phyloP scores from a whole-genome alignment of 2,113 vertebrate genomes.

The Oostethus manadensis region DNA sequence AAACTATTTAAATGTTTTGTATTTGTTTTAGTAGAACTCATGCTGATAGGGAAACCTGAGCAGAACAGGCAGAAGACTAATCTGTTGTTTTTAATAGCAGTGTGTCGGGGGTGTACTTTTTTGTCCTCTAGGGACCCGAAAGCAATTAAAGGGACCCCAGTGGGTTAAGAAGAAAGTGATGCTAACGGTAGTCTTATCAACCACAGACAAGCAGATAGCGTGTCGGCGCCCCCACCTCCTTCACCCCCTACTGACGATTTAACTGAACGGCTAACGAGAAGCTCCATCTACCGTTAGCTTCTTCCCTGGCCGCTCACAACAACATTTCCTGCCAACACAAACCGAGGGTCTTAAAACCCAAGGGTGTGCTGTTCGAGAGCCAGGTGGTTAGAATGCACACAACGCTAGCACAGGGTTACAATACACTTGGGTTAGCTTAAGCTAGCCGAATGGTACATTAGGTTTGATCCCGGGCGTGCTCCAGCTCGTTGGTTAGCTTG shows the following conservation, averaged over 20 bases:
- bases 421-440: conserved; percentile 18
- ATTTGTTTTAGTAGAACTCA: too few species aligned
- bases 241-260: conserved; percentile 19
- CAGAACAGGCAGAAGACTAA: too few species aligned
- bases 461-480: not conserved
- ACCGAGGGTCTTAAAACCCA: not conserved
- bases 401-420: not conserved
- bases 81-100: too few species aligned
- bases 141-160: too few species aligned
- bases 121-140: too few species aligned
- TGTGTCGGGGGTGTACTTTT: too few species aligned
- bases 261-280: conserved; percentile 26
- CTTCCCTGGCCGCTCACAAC: not conserved
- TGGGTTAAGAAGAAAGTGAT: too few species aligned
- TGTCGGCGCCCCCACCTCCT: conserved; percentile 34
- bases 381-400: not conserved
- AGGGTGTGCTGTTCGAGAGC: not conserved
- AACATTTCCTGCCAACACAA: not conserved
- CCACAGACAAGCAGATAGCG: too few species aligned
- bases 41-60: too few species aligned
- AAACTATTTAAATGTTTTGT: too few species aligned
- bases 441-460: not conserved
- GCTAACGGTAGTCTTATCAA: too few species aligned
- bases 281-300: conserved; percentile 11
- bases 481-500: conserved; percentile 22